Evolutionary conservation across 2,888 invertebrate species (phyloP).

Genomic region (Tubulanus polymorphus): DNA sequence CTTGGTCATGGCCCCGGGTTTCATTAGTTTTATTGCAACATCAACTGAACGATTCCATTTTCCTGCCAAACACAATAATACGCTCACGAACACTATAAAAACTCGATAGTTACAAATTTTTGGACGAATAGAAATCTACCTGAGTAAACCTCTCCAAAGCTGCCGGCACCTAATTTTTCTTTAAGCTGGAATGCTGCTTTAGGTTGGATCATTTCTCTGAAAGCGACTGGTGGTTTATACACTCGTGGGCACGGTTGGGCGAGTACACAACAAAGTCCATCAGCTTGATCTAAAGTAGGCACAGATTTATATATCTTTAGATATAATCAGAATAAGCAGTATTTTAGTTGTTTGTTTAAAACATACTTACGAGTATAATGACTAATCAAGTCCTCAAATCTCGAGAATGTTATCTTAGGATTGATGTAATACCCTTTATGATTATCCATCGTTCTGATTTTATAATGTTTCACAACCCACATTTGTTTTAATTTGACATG

Average conservation of each 20-base stretch:
- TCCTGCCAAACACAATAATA: too few relatives aligned
- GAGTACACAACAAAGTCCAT: constrained; percentile 92
- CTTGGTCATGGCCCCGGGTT: constrained; percentile 90
- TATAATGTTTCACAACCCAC: constrained; percentile 92
- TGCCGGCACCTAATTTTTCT: constrained; percentile 87
- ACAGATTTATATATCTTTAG: too few relatives aligned
- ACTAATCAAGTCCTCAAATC: constrained; percentile 85
- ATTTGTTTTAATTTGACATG: constrained; percentile 87
- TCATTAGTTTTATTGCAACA: constrained; percentile 95
- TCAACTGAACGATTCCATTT: constrained; percentile 94
- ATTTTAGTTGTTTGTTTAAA: neutral
- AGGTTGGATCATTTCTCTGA: constrained; percentile 98
- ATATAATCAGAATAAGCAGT: too few relatives aligned
- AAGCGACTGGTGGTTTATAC: constrained; percentile 83
- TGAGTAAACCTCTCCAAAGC: constrained; percentile 94
- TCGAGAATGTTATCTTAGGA: constrained; percentile 91
- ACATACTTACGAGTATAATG: constrained; percentile 79
- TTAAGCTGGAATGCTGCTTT: constrained; percentile 82
- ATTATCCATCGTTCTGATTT: constrained; percentile 85
- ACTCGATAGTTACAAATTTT: neutral
- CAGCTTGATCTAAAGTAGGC: constrained; percentile 57
- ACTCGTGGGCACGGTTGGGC: constrained; percentile 92
- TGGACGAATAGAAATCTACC: constrained; percentile 57
- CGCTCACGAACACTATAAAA: too few relatives aligned
- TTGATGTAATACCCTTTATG: constrained; percentile 91